These are phyloP conservation scores for Drosophila teissieri DNA, from an alignment of 1,140 invertebrate species.

Conservation along the genomic window DNA sequence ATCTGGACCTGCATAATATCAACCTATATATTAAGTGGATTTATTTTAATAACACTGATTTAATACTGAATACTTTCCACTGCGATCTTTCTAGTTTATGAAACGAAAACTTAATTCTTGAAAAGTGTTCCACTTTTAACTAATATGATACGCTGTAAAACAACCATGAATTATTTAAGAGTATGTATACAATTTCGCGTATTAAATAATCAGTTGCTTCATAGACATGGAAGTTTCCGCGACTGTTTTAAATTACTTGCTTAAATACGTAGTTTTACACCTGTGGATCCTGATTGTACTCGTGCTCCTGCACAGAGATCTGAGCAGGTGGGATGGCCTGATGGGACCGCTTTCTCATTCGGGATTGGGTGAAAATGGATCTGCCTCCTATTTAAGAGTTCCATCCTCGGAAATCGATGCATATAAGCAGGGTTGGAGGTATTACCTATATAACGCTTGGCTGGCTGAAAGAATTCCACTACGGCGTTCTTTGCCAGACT, in stretches of 20 bases:
- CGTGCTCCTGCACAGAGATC: not conserved
- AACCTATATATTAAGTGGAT: no score
- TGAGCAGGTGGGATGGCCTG: constrained; percentile 1
- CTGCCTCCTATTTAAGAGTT: constrained; percentile 1
- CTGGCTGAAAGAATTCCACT: constrained; percentile 25
- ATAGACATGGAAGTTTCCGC: not conserved
- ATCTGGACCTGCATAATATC: no score
- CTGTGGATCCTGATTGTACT: not conserved
- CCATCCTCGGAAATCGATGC: not conserved
- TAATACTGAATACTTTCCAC: no score
- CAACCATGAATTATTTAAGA: not conserved
- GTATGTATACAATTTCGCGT: not conserved
- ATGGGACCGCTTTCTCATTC: not conserved
- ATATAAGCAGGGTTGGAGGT: constrained; percentile 10
- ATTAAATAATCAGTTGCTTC: not conserved
- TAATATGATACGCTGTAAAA: not conserved
- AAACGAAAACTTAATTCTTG: not conserved
- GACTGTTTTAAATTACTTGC: not conserved
- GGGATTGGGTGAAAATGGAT: constrained; percentile 3
- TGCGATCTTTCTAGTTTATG: not conserved
- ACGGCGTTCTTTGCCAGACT: constrained; percentile 9
- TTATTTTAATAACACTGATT: no score
- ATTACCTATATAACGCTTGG: constrained; percentile 10
- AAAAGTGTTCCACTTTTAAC: not conserved
- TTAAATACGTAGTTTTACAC: not conserved